phyloP scores from a whole-genome alignment of 1,140 invertebrate species.

The Manduca sexta region DNA sequence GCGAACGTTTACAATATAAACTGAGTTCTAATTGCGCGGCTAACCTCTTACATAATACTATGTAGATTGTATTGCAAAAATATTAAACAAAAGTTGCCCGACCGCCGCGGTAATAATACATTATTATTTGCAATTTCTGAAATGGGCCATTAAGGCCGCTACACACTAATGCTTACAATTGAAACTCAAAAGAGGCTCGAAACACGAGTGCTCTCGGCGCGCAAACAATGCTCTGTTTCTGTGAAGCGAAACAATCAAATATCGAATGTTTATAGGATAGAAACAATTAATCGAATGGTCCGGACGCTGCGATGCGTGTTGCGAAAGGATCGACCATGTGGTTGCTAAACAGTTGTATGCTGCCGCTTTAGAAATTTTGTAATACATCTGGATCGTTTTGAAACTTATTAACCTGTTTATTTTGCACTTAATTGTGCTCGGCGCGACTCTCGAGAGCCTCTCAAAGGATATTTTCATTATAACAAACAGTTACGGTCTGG shows the following conservation, averaged over 20 bases:
- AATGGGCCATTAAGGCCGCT: neutral
- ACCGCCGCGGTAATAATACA: slow-evolving; percentile 32
- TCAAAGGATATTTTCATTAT: slow-evolving; percentile 54
- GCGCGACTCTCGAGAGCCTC: slow-evolving; percentile 42
- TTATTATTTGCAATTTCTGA: slow-evolving; percentile 4
- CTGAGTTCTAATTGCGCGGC: slow-evolving; percentile 37
- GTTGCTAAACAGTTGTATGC: slow-evolving; percentile 67
- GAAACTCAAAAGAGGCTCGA: neutral
- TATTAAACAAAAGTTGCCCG: slow-evolving; percentile 30
- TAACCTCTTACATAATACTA: slow-evolving; percentile 17
- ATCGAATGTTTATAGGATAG: slow-evolving; percentile 49
- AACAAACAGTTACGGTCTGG: slow-evolving; percentile 28
- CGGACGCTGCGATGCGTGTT: slow-evolving; percentile 66
- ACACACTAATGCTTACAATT: slow-evolving; percentile 9
- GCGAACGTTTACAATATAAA: slow-evolving; percentile 19
- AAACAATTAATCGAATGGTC: slow-evolving; percentile 70
- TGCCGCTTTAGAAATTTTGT: slow-evolving; percentile 70
- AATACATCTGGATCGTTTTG: slow-evolving; percentile 72
- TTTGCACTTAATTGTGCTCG: slow-evolving; percentile 50
- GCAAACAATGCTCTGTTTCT: neutral
- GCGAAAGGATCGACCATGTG: slow-evolving; percentile 57
- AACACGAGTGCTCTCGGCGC: neutral
- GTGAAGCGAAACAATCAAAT: slow-evolving; percentile 57
- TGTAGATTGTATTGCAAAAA: slow-evolving; percentile 32
- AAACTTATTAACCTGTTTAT: slow-evolving; percentile 71